Percentiles rank a stretch among this genome's conserved stretches.
These are phyloP conservation scores for Hermetia illucens DNA, from an alignment of 1,140 invertebrate species.

Conservation along the genomic window DNA sequence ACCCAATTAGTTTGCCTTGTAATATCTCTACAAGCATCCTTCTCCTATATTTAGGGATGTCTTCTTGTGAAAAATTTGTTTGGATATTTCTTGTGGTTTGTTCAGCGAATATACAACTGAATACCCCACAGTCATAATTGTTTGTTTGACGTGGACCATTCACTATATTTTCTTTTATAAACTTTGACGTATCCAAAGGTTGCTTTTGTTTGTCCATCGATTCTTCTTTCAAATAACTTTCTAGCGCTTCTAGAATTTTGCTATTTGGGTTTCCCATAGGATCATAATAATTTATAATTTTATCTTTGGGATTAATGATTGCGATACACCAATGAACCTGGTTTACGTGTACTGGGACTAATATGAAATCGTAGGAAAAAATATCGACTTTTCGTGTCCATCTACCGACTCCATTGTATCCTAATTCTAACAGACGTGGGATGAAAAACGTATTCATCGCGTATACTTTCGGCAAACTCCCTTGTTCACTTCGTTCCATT, in stretches of 20 bases:
- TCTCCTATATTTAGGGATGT: no score
- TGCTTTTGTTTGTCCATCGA: slow-evolving; percentile 69
- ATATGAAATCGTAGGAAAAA: slow-evolving; percentile 4
- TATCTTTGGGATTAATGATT: slow-evolving; percentile 63
- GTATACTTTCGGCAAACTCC: slow-evolving; percentile 6
- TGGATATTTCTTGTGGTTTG: no score
- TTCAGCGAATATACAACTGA: no score
- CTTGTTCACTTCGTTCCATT: slow-evolving; percentile 1
- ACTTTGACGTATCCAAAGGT: slow-evolving; percentile 51
- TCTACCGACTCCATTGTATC: slow-evolving; percentile 52
- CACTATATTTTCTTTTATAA: slow-evolving; percentile 45
- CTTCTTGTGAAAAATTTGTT: no score
- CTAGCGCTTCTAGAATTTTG: slow-evolving; percentile 47
- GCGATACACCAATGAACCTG: slow-evolving; percentile 90
- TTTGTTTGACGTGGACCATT: no score
- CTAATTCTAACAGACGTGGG: slow-evolving; percentile 55
- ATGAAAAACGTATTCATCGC: slow-evolving; percentile 93
- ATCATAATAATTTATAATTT: slow-evolving; percentile 72
- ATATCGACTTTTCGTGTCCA: slow-evolving; percentile 63
- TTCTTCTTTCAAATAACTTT: slow-evolving; percentile 67
- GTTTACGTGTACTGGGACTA: no score
- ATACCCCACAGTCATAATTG: no score
- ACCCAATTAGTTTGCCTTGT: no score
- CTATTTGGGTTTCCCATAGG: slow-evolving; percentile 70
- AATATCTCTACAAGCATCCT: no score